A percentile compares a stretch with the other conserved stretches of the same genome.
phyloP scores from a whole-genome alignment of 2,888 invertebrate species.

The Drosophila demipolita region DNA sequence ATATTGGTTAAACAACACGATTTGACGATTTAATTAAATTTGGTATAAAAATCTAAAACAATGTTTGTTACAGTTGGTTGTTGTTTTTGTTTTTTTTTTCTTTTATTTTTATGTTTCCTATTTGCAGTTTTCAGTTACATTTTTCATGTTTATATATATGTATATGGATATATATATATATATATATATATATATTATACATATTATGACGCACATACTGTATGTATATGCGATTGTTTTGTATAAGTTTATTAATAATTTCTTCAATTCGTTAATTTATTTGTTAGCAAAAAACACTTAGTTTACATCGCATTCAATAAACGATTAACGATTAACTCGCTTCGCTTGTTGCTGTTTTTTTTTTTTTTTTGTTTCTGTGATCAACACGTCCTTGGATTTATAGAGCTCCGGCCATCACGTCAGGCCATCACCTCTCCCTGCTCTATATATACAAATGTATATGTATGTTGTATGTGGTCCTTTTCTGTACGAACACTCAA shows the following conservation, averaged over 20 bases:
- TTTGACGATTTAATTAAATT: slow-evolving; percentile 67
- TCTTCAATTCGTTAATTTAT: slow-evolving; percentile 58
- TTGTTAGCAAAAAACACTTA: slow-evolving; percentile 78
- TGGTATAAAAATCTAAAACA: slow-evolving; percentile 82
- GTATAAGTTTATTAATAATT: slow-evolving; percentile 61
- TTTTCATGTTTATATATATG: slow-evolving; percentile 27
- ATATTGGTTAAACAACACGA: slow-evolving; percentile 54
- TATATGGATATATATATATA: slow-evolving; percentile 14
- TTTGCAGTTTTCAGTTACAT: slow-evolving; percentile 39
- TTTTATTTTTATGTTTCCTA: slow-evolving; percentile 2
- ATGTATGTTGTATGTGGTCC: slow-evolving; percentile 17
- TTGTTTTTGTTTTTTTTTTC: slow-evolving; percentile 26
- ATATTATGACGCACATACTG: slow-evolving; percentile 12
- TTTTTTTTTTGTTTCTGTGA: slow-evolving; percentile 20
- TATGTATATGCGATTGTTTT: slow-evolving; percentile 32
- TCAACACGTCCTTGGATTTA: slow-evolving; percentile 25
- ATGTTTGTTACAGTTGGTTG: slow-evolving; percentile 48
- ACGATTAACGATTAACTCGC: slow-evolving; percentile 37
- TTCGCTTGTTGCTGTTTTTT: slow-evolving; percentile 1
- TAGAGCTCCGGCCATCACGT: slow-evolving; percentile 9
- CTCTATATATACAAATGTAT: neutral
- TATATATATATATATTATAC: too few species aligned
- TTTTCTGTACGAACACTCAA: slow-evolving; percentile 43
- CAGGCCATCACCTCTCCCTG: neutral
- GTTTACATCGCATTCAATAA: slow-evolving; percentile 44